A percentile compares a stretch with the other conserved stretches of the same genome.
These are phyloP conservation scores for Phalloptychus januarius DNA, from an alignment of 2,797 vertebrate species.

Conservation along the genomic window DNA sequence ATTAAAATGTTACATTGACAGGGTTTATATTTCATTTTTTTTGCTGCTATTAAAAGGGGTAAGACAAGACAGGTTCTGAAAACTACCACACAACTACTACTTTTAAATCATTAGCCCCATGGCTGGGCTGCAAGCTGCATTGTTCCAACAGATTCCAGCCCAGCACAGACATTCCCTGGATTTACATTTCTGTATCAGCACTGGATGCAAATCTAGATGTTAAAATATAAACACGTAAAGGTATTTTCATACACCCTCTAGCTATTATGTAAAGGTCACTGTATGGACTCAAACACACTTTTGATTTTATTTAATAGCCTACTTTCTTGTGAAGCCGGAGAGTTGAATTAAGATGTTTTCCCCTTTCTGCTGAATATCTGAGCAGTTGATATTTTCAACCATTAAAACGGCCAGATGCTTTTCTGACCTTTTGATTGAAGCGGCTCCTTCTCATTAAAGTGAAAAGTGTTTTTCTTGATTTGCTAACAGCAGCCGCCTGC, in stretches of 20 bases:
- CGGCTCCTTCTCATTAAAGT: constrained; percentile 58
- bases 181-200: background rate
- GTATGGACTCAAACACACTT: constrained; percentile 25
- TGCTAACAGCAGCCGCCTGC: constrained; percentile 43
- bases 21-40: constrained; percentile 74
- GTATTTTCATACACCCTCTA: background rate
- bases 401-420: constrained; percentile 52
- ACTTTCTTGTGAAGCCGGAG: constrained; percentile 1
- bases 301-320: constrained; percentile 13
- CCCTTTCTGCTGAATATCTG: constrained; percentile 10
- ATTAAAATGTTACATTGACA: constrained; percentile 73
- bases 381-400: constrained; percentile 35
- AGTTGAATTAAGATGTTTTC: constrained; percentile 41
- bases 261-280: constrained; percentile 38
- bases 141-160: background rate
- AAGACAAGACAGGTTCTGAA: constrained; percentile 4
- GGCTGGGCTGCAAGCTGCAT: background rate
- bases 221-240: constrained; percentile 4
- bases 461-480: constrained; percentile 53
- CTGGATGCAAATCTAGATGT: constrained; percentile 2
- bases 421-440: constrained; percentile 46
- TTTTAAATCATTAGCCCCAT: background rate
- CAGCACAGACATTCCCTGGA: background rate
- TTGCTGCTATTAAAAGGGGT: constrained; percentile 71
- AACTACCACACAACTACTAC: background rate